Percentiles rank a stretch among this genome's conserved stretches.
Conservation (phyloP, 2,113 vertebrate genomes). For the Salvelinus sp. region DNA sequence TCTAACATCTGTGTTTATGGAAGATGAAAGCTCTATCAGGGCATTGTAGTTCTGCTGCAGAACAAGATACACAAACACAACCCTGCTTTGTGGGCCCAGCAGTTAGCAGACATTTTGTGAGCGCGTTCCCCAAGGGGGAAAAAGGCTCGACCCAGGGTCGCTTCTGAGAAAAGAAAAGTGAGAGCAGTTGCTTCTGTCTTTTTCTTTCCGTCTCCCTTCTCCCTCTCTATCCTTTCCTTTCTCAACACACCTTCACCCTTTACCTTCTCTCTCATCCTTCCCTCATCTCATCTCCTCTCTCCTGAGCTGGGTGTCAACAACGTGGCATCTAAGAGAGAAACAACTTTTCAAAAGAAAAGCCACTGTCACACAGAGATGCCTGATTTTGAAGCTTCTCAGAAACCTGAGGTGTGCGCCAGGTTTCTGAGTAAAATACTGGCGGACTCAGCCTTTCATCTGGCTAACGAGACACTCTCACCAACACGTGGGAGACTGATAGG, state of each 20-base stretch:
- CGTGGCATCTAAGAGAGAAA: too few relatives aligned
- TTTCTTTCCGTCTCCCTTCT: slow-evolving; percentile 13
- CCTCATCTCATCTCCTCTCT: neutral
- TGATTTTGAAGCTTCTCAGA: too few relatives aligned
- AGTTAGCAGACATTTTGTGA: slow-evolving; percentile 58
- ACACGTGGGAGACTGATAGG: too few relatives aligned
- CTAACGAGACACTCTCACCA: too few relatives aligned
- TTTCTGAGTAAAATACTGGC: too few relatives aligned
- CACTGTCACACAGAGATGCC: too few relatives aligned
- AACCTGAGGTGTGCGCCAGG: too few relatives aligned
- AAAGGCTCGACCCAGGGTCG: slow-evolving; percentile 25
- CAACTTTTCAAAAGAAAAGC: too few relatives aligned
- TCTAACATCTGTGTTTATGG: slow-evolving; percentile 53
- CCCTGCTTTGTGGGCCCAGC: slow-evolving; percentile 57
- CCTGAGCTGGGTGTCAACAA: too few relatives aligned
- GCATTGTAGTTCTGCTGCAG: slow-evolving; percentile 37
- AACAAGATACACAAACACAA: slow-evolving; percentile 52
- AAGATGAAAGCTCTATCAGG: slow-evolving; percentile 51
- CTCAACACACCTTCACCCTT: slow-evolving; percentile 2
- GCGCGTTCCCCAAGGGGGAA: slow-evolving; percentile 45
- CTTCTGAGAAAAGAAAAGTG: slow-evolving; percentile 37
- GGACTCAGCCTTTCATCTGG: too few relatives aligned
- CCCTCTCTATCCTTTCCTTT: slow-evolving; percentile 10
- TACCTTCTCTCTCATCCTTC: slow-evolving; percentile 7
- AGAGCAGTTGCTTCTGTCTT: slow-evolving; percentile 38